Conservation (phyloP, 1,140 invertebrate species). For the Vollenhovia emeryi region DNA sequence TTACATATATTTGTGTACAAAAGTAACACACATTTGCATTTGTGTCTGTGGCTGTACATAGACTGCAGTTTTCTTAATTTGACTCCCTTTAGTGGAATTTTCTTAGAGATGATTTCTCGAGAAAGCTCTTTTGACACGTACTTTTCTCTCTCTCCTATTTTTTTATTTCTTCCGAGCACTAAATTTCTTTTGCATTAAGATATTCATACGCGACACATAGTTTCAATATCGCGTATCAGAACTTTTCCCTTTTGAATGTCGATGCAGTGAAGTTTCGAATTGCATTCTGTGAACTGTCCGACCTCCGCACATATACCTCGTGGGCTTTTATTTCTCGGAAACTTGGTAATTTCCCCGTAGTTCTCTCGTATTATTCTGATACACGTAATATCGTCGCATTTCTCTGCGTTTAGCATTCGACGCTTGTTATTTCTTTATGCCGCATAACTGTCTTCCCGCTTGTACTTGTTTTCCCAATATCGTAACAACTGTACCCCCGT, state of each 20-base stretch:
- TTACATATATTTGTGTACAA: too few species aligned
- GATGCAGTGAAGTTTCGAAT: not conserved
- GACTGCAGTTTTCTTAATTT: not conserved
- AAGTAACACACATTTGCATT: too few species aligned
- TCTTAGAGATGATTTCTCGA: not conserved
- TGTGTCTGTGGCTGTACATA: too few species aligned
- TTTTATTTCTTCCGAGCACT: too few species aligned
- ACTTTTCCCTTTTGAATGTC: not conserved
- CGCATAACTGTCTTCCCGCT: not conserved
- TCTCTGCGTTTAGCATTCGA: not conserved
- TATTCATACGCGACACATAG: not conserved
- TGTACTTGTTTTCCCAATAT: slow-evolving; percentile 14
- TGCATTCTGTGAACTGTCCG: not conserved
- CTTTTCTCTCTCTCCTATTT: not conserved
- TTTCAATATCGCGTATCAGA: not conserved
- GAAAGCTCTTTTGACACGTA: not conserved
- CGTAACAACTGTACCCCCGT: slow-evolving; percentile 7
- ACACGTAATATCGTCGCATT: not conserved
- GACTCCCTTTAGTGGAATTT: not conserved
- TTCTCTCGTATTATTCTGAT: not conserved
- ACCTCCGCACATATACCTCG: not conserved
- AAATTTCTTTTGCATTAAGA: not conserved
- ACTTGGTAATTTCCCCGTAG: not conserved
- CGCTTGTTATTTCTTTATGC: slow-evolving; percentile 22
- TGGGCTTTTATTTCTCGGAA: not conserved